Percentiles rank a stretch among this genome's conserved stretches.
Evolutionary conservation across 2,888 invertebrate species (phyloP).

Genomic region (Volucella zonaria): DNA sequence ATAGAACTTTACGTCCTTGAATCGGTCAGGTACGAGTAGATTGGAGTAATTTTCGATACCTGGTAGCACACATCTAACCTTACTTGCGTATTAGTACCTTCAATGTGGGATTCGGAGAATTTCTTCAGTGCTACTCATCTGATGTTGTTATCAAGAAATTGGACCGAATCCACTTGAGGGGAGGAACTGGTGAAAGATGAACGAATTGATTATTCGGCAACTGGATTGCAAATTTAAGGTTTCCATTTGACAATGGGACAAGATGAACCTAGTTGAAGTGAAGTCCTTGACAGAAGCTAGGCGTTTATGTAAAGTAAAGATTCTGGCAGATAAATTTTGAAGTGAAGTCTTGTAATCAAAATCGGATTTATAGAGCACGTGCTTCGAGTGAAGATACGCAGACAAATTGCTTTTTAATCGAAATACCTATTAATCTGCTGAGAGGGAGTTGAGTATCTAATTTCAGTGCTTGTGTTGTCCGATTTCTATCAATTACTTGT

Average conservation of each 20-base stretch:
- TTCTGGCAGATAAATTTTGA: not conserved
- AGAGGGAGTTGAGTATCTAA: no score
- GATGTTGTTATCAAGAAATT: slow-evolving; percentile 2
- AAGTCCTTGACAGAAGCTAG: slow-evolving; percentile 1
- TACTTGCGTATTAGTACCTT: not conserved
- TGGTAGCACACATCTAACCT: not conserved
- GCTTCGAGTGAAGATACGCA: no score
- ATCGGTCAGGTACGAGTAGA: not conserved
- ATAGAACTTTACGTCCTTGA: slow-evolving; percentile 26
- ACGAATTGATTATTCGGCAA: slow-evolving; percentile 37
- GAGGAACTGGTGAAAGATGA: not conserved
- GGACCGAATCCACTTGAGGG: not conserved
- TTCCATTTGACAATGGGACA: slow-evolving; percentile 41
- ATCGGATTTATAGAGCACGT: no score
- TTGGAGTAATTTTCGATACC: not conserved
- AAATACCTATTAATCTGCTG: no score
- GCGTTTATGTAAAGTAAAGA: not conserved
- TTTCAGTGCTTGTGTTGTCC: no score
- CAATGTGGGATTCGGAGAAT: slow-evolving; percentile 15
- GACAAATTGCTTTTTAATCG: no score
- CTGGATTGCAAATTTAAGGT: slow-evolving; percentile 30
- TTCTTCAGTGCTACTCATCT: slow-evolving; percentile 4
- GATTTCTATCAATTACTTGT: no score
- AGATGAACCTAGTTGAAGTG: slow-evolving; percentile 17
- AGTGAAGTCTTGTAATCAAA: not conserved